Conservation (phyloP, 2,888 invertebrate genomes). For the Argyresthia albistria region DNA sequence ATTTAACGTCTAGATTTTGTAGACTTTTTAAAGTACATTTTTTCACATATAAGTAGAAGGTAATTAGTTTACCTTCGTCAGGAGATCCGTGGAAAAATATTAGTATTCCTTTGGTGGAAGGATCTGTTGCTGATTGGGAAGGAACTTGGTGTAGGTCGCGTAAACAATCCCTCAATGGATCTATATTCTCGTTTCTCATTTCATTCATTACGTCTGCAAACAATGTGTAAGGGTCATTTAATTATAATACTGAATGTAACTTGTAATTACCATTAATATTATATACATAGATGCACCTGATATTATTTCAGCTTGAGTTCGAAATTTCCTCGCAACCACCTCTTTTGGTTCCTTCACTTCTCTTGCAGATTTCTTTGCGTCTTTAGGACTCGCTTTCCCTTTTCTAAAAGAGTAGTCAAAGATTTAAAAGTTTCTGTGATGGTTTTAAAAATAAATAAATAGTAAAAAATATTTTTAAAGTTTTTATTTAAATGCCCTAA, state of each 20-base stretch:
- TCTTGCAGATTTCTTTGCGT: neutral
- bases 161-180: slow-evolving; percentile 44
- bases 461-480: too few relatives aligned
- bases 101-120: slow-evolving; percentile 41
- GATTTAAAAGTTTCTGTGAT: too few relatives aligned
- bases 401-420: too few relatives aligned
- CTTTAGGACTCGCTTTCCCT: neutral
- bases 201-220: slow-evolving; percentile 39
- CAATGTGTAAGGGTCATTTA: too few relatives aligned
- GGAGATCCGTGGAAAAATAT: slow-evolving; percentile 55
- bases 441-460: too few relatives aligned
- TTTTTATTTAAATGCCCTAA: too few relatives aligned
- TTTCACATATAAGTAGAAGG: neutral
- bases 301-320: slow-evolving; percentile 36
- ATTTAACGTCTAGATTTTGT: neutral
- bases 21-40: neutral
- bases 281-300: slow-evolving; percentile 25
- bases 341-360: neutral
- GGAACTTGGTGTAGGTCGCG: slow-evolving; percentile 21
- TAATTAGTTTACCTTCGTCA: slow-evolving; percentile 37
- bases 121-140: slow-evolving; percentile 19
- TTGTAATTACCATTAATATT: too few relatives aligned
- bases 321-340: neutral
- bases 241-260: too few relatives aligned
- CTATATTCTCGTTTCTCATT: slow-evolving; percentile 34